Percentiles rank a stretch among this genome's conserved stretches.
phyloP scores from a whole-genome alignment of 2,888 invertebrate genomes.

The Drosophila macrothrix region DNA sequence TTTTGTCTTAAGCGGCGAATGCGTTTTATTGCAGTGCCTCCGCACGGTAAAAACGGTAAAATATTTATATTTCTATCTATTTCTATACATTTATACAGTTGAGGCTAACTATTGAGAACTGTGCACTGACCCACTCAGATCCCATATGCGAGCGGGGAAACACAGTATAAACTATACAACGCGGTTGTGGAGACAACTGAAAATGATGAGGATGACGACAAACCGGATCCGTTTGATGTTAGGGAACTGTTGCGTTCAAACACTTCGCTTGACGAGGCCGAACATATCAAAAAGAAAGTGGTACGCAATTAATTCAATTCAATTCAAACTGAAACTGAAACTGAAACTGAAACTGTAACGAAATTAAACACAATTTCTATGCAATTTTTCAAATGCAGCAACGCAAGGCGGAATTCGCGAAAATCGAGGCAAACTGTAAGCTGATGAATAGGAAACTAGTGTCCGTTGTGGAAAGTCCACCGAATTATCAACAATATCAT shows the following conservation, averaged over 20 bases:
- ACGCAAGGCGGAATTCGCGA: conserved; percentile 42
- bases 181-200: conserved; percentile 4
- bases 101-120: not conserved
- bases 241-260: conserved; percentile 46
- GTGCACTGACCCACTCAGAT: not conserved
- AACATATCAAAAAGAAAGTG: conserved; percentile 29
- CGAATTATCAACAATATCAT: not conserved
- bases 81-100: too few relatives aligned
- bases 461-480: not conserved
- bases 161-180: conserved; percentile 19
- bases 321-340: not conserved
- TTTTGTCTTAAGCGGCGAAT: conserved; percentile 84
- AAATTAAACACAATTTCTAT: not conserved
- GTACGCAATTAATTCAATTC: conserved; percentile 4
- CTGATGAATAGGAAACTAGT: conserved; percentile 2
- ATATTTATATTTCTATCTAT: not conserved
- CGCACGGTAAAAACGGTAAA: conserved; percentile 76
- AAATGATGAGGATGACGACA: conserved; percentile 15
- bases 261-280: conserved; percentile 37
- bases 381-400: conserved; percentile 22
- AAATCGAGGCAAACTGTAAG: conserved; percentile 31
- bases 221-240: conserved; percentile 36
- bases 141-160: conserved; percentile 5
- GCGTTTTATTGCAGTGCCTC: conserved; percentile 83
- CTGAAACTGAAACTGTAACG: not conserved